A percentile compares a stretch with the other conserved stretches of the same genome.
phyloP scores from a whole-genome alignment of 2,113 vertebrate species.

The Loxodonta africana region DNA sequence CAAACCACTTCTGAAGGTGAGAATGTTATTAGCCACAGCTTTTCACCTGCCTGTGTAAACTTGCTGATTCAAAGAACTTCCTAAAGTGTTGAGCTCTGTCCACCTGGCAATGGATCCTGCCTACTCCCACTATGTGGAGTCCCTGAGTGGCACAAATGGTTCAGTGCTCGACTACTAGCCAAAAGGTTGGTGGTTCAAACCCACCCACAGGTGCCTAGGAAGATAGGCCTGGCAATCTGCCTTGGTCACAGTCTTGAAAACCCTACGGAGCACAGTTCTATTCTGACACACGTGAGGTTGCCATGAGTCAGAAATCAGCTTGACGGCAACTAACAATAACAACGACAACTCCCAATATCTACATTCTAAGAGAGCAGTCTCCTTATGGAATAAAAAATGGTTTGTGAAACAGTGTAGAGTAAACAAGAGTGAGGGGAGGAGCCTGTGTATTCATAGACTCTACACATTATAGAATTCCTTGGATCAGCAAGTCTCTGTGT shows the following conservation, averaged over 20 bases:
- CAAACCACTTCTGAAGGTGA: neutral
- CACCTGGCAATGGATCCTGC: neutral
- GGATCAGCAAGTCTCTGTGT: conserved; percentile 60
- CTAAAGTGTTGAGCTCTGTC: neutral
- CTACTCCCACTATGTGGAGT: neutral
- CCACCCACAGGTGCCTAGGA: neutral
- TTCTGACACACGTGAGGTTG: neutral
- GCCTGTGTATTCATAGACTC: neutral
- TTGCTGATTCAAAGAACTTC: conserved; percentile 12
- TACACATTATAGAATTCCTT: conserved; percentile 8
- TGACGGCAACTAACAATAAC: neutral
- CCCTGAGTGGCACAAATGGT: neutral
- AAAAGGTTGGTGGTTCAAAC: neutral
- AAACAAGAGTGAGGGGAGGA: neutral
- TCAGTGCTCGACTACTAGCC: neutral
- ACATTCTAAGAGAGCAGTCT: neutral
- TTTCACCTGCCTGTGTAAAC: neutral
- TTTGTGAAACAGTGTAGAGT: neutral
- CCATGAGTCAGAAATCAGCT: neutral
- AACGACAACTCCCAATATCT: neutral
- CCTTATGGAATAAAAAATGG: neutral
- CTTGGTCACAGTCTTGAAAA: neutral
- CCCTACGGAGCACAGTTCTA: neutral
- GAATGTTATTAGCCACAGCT: neutral
- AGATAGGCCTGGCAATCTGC: neutral